Evolutionary conservation across 2,797 vertebrate genomes (phyloP), one percentile per base, ranked within the genome.

Genomic region (Crypturellus tataupa): DNA sequence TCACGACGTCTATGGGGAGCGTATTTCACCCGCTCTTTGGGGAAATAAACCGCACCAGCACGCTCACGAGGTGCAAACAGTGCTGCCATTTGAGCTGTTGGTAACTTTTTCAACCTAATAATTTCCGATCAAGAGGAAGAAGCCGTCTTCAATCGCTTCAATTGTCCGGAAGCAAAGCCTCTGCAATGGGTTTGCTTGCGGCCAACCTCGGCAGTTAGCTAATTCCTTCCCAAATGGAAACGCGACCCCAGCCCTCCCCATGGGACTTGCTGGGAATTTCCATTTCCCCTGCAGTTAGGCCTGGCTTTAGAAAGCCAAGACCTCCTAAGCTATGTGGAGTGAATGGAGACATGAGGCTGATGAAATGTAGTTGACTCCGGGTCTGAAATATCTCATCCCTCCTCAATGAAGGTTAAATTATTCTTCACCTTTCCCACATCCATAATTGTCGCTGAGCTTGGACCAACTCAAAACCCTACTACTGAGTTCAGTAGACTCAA

Each of bases 391-490:
- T 97, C 97, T 97, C 97, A 97, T 97, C 96, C 95, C 96, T 91
- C 93, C 92, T 97, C 63, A 65, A 96, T 97, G 97, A 94, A 98
- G 96, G 96, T 85, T 96, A 97, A 97, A 95, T 97, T 96, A 97
- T 97, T 97, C 96, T 97, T 98, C 96, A 96, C 96, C 96, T 97
- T 97, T 96, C 95, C 96, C 97, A 96, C 96, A 97, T 96, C 96
- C 93, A 97, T 96, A 96, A 97, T 97, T 97, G 97, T 95, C 94
- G 95, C 97, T 97, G 95, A 96, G 97, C 96, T 97, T 97, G 95
- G 93, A 95, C 94, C 97, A 94, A 97, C 94, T 97, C 96, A 97
- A 96, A 97, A 96, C 93, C 95, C 94, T 97, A 96, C 96, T 95
- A 97, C 92, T 89, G 96, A 97, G 87, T 95, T 94, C 91, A 96